Evolutionary conservation across 2,797 vertebrate species (phyloP).

Genomic region (Leuciscus waleckii): DNA sequence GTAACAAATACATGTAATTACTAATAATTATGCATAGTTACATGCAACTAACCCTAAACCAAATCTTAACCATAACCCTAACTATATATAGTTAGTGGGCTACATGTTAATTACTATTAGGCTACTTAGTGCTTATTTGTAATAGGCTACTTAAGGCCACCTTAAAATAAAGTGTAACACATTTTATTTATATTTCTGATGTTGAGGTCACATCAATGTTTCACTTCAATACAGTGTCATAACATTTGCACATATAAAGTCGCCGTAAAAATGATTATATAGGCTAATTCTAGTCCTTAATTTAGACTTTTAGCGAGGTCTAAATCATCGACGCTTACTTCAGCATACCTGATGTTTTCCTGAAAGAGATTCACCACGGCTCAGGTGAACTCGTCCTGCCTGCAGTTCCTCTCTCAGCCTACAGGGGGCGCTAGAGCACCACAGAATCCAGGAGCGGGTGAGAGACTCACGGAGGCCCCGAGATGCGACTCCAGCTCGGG

Average conservation of each 20-base stretch:
- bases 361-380: background rate
- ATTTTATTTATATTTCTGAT: background rate
- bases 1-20: no score
- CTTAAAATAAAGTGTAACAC: no score
- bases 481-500: constrained; percentile 41
- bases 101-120: no score
- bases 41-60: no score
- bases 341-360: background rate
- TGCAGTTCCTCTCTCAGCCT: constrained; percentile 73
- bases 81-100: no score
- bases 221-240: background rate
- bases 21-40: no score
- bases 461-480: no score
- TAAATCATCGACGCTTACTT: background rate
- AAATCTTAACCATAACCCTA: no score
- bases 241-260: background rate
- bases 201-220: background rate
- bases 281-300: background rate
- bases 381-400: background rate
- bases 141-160: no score
- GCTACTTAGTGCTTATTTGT: no score
- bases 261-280: background rate
- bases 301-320: background rate
- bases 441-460: constrained; percentile 72
- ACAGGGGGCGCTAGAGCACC: constrained; percentile 95